A percentile compares a stretch with the other conserved stretches of the same genome.
Evolutionary conservation across 2,888 invertebrate species (phyloP).

Genomic region (Ligdia adustata): DNA sequence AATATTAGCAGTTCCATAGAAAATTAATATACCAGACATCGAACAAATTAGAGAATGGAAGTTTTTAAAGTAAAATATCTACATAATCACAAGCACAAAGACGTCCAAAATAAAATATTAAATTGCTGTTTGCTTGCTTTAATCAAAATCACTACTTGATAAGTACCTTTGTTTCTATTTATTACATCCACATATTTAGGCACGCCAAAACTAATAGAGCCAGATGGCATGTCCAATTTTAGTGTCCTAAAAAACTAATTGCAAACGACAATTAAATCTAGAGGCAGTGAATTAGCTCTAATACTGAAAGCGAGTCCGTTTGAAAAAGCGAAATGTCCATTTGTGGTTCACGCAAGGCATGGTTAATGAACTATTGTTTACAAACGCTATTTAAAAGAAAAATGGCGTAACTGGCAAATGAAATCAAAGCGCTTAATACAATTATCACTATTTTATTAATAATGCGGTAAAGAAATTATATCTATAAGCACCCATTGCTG

Average conservation of each 20-base stretch:
- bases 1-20: too few species aligned
- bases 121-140: too few species aligned
- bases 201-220: constrained; percentile 31
- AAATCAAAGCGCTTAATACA: neutral
- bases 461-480: constrained; percentile 27
- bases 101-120: too few species aligned
- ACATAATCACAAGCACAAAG: too few species aligned
- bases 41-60: too few species aligned
- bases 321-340: constrained; percentile 34
- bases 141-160: too few species aligned
- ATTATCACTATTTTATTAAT: constrained; percentile 6
- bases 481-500: too few species aligned
- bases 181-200: too few species aligned
- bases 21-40: too few species aligned
- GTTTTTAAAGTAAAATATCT: too few species aligned
- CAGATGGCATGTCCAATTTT: constrained; percentile 35
- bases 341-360: constrained; percentile 42
- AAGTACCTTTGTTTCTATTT: too few species aligned
- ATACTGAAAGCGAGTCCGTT: constrained; percentile 41
- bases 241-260: constrained; percentile 36
- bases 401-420: constrained; percentile 7
- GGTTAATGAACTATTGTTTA: constrained; percentile 26
- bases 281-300: constrained; percentile 41
- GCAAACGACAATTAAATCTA: constrained; percentile 43
- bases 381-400: constrained; percentile 4